Base-by-base conservation (phyloP, 2,113 vertebrate genomes). In the Myrmecophaga tridactyla region DNA sequence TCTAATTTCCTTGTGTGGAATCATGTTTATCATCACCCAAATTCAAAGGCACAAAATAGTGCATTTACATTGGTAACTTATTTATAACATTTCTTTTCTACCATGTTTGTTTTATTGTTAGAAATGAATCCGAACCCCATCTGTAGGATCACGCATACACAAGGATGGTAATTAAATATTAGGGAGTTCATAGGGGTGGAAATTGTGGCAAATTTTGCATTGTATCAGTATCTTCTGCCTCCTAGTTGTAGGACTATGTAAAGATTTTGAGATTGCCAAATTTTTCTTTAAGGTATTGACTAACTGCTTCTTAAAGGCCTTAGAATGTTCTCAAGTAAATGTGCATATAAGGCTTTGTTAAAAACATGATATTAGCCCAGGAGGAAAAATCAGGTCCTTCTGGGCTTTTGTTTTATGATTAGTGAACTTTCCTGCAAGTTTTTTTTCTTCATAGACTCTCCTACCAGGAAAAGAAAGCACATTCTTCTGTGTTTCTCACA, bases 11-110 rank as follows among this genome's bases (percentile, higher is more conserved):
- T 80, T 92, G 90, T 78, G 72, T 63, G 60, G 92, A 96, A 96
- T 97, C 2, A 92, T 94, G 96, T 96, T 97, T 96, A 96, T 97
- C 90, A 96, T 97, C 92, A 96, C 95, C 93, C 87, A 95, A 43
- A 89, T 86, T 96, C 87, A 90, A 96, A 95, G 88, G 82, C 73
- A 96, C 90, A 91, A 94, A 96, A 92, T 96, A 92, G 4, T 87
- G 93, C 83, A 70, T 97, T 97, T 96, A 95, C 25, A 69, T 11
- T 81, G 73, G 34, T 89, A 97, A 82, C 82, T 69, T 91, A 94
- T 90, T 97, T 65, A 81, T 97, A 96, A 81, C 3, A 7, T 95
- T 95, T 90, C 63, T 78, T 25, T 96, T 96, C 48, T 48, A 17
- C 92, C 72, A 89, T 56, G 4, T 93, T 98, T 97, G 41, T 78